These are phyloP conservation scores for Petrocephalus microphthalmus DNA, from an alignment of 2,113 vertebrate genomes.

Conservation along the genomic window DNA sequence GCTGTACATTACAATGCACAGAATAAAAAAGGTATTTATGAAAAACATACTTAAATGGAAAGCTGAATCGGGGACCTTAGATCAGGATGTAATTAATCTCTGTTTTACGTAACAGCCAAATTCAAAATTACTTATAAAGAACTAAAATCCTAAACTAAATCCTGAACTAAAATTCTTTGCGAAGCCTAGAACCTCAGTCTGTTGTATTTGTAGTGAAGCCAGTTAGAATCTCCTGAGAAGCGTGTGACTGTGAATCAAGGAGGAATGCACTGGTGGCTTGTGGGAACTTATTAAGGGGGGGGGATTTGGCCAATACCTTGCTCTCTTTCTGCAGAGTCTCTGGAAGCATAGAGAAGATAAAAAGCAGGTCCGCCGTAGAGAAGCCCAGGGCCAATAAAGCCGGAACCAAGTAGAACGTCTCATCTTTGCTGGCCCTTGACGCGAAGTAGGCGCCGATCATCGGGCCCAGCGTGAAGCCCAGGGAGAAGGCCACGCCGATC, in stretches of 20 bases:
- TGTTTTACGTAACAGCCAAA: background rate
- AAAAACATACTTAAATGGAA: background rate
- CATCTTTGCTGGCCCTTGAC: slow-evolving; percentile 50
- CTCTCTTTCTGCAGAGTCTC: slow-evolving; percentile 76
- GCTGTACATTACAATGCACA: background rate
- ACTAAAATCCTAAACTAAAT: background rate
- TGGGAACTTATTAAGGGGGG: background rate
- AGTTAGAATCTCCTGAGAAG: background rate
- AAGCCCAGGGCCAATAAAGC: slow-evolving; percentile 76
- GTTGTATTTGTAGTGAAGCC: background rate
- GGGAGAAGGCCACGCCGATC: slow-evolving; percentile 88
- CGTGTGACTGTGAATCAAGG: background rate
- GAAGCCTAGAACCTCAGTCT: background rate
- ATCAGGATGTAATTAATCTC: background rate
- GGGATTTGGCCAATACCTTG: slow-evolving; percentile 58
- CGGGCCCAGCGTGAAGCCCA: slow-evolving; percentile 90
- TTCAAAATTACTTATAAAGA: background rate
- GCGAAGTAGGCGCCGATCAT: slow-evolving; percentile 85
- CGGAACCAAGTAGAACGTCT: slow-evolving; percentile 64
- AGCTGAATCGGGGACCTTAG: background rate
- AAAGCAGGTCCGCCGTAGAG: slow-evolving; percentile 68
- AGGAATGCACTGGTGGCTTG: background rate
- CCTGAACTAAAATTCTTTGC: background rate
- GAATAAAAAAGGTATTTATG: background rate
- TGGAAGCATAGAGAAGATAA: slow-evolving; percentile 78